A percentile compares a stretch with the other conserved stretches of the same genome.
These are phyloP conservation scores for Frieseomelitta varia DNA, from an alignment of 1,140 invertebrate species.

Conservation along the genomic window DNA sequence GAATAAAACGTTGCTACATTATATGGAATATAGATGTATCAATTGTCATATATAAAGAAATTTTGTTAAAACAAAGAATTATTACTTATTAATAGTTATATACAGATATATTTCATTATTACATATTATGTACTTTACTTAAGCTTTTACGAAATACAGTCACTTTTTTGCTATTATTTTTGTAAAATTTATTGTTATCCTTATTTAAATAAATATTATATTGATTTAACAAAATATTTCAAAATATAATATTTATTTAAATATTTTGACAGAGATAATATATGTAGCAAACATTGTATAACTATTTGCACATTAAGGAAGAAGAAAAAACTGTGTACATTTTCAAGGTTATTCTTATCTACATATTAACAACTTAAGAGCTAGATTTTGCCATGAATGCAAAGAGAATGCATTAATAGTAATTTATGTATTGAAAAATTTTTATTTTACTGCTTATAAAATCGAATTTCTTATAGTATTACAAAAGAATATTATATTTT, in stretches of 20 bases:
- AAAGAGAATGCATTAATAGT: background rate
- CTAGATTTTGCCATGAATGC: background rate
- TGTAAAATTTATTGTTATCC: slow-evolving; percentile 34
- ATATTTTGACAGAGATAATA: background rate
- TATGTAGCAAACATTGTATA: slow-evolving; percentile 3
- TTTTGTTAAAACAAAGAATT: slow-evolving; percentile 65
- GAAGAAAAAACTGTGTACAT: slow-evolving; percentile 15
- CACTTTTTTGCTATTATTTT: slow-evolving; percentile 71
- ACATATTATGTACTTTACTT: slow-evolving; percentile 70
- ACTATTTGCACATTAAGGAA: slow-evolving; percentile 9
- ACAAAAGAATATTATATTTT: slow-evolving; percentile 23
- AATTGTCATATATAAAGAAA: slow-evolving; percentile 49
- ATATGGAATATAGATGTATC: slow-evolving; percentile 45
- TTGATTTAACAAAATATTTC: background rate
- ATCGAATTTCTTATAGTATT: background rate
- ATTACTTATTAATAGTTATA: slow-evolving; percentile 66
- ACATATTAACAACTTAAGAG: background rate
- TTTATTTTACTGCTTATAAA: slow-evolving; percentile 6
- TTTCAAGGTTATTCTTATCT: background rate
- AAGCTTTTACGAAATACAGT: slow-evolving; percentile 73
- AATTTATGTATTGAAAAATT: background rate
- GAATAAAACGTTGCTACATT: slow-evolving; percentile 54
- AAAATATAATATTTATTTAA: background rate
- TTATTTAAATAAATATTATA: background rate
- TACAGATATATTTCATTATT: slow-evolving; percentile 66